Percentiles rank a stretch among this genome's conserved stretches.
Conservation (phyloP, 1,140 invertebrate species). For the Drosophila arawakana region DNA sequence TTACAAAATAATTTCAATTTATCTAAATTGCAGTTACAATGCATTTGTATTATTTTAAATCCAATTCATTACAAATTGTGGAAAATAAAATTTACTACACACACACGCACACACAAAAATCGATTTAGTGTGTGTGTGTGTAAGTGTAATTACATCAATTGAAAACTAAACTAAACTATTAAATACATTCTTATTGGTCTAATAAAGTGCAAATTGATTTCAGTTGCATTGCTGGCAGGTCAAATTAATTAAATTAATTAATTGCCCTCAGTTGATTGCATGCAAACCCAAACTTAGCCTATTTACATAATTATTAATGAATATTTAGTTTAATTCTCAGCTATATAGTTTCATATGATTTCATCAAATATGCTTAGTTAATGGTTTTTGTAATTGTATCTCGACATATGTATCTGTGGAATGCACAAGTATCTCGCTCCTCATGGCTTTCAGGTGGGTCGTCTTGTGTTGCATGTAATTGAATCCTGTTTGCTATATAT, state of each 20-base stretch:
- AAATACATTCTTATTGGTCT: slow-evolving; percentile 63
- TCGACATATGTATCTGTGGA: slow-evolving; percentile 57
- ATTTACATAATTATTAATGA: slow-evolving; percentile 36
- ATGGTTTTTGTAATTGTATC: slow-evolving; percentile 53
- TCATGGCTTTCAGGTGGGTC: slow-evolving; percentile 42
- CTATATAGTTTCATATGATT: slow-evolving; percentile 65
- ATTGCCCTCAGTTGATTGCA: slow-evolving; percentile 29
- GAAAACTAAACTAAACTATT: slow-evolving; percentile 68
- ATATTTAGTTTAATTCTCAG: slow-evolving; percentile 21
- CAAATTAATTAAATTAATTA: slow-evolving; percentile 50
- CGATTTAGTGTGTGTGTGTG: slow-evolving; percentile 8
- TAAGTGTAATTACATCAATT: slow-evolving; percentile 47
- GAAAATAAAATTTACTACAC: slow-evolving; percentile 32
- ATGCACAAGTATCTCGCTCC: slow-evolving; percentile 34
- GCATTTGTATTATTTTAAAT: slow-evolving; percentile 34
- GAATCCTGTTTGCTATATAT: slow-evolving; percentile 14
- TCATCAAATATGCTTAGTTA: slow-evolving; percentile 70
- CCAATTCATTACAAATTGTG: slow-evolving; percentile 16
- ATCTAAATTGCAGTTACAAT: slow-evolving; percentile 72
- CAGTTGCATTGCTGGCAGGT: slow-evolving; percentile 21
- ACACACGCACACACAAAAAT: slow-evolving; percentile 28
- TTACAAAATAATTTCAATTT: slow-evolving; percentile 79
- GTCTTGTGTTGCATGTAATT: slow-evolving; percentile 30
- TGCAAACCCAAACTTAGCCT: slow-evolving; percentile 37
- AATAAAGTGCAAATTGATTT: slow-evolving; percentile 55